A percentile compares a stretch with the other conserved stretches of the same genome.
Conservation (phyloP, 1,140 invertebrate genomes). For the Temnothorax curvispinosus region DNA sequence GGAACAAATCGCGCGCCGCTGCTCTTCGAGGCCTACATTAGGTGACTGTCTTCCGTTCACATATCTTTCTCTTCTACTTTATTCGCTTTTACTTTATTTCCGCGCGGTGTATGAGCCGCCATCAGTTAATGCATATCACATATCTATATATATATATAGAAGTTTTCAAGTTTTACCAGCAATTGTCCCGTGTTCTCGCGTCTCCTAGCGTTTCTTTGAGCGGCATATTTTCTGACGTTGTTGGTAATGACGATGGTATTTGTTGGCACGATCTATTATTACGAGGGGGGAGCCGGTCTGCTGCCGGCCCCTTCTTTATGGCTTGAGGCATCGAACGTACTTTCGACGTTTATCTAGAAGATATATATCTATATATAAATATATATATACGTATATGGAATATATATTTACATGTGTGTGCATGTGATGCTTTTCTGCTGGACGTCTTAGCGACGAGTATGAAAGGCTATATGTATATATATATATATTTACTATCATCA, state of each 20-base stretch:
- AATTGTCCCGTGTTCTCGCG: conserved; percentile 55
- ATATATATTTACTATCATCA: conserved; percentile 59
- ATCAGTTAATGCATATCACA: conserved; percentile 67
- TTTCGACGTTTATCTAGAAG: conserved; percentile 60
- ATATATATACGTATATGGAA: conserved; percentile 57
- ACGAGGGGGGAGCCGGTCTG: conserved; percentile 65
- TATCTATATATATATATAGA: conserved; percentile 62
- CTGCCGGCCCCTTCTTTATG: conserved; percentile 72
- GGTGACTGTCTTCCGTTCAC: conserved; percentile 70
- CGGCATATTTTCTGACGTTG: conserved; percentile 67
- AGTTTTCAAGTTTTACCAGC: conserved; percentile 61
- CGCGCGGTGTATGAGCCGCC: conserved; percentile 60
- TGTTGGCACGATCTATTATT: conserved; percentile 80
- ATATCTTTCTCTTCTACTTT: conserved; percentile 67
- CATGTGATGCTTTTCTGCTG: conserved; percentile 69
- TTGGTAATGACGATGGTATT: conserved; percentile 73
- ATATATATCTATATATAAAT: conserved; percentile 50
- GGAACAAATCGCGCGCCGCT: conserved; percentile 52
- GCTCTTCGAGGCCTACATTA: conserved; percentile 59
- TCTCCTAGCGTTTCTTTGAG: conserved; percentile 61
- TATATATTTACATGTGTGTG: conserved; percentile 62
- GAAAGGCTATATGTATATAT: conserved; percentile 68
- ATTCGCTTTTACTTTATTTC: conserved; percentile 68
- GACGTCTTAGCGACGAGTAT: conserved; percentile 64
- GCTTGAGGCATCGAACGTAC: conserved; percentile 82